These are phyloP conservation scores for Phania funesta DNA, from an alignment of 2,888 invertebrate species.

Conservation along the genomic window DNA sequence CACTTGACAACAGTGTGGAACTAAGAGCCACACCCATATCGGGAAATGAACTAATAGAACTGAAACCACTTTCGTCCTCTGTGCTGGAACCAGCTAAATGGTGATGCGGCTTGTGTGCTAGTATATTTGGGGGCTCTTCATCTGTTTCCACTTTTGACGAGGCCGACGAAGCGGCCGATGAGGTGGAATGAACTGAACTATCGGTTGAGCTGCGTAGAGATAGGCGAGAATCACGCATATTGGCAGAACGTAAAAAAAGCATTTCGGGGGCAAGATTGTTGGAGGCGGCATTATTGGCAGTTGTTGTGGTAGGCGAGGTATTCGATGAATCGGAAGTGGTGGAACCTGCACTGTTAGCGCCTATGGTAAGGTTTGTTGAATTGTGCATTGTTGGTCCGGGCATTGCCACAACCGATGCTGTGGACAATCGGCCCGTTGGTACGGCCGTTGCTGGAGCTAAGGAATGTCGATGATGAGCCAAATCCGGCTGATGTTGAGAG, in stretches of 20 bases:
- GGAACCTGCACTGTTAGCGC: slow-evolving; percentile 33
- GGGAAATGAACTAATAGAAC: slow-evolving; percentile 91
- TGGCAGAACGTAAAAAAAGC: slow-evolving; percentile 77
- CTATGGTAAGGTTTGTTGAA: slow-evolving; percentile 69
- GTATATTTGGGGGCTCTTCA: slow-evolving; percentile 72
- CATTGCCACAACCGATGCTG: slow-evolving; percentile 69
- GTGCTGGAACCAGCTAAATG: slow-evolving; percentile 75
- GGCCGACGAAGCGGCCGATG: slow-evolving; percentile 77
- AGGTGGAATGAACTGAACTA: slow-evolving; percentile 80
- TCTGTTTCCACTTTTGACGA: slow-evolving; percentile 79
- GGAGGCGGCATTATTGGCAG: slow-evolving; percentile 38
- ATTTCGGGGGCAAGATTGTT: slow-evolving; percentile 73
- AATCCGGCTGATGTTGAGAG: slow-evolving; percentile 84
- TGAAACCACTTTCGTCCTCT: slow-evolving; percentile 92
- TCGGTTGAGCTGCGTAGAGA: slow-evolving; percentile 80
- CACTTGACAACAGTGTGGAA: slow-evolving; percentile 72
- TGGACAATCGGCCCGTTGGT: slow-evolving; percentile 68
- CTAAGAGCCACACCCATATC: slow-evolving; percentile 86
- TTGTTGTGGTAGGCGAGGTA: slow-evolving; percentile 32
- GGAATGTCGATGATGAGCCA: slow-evolving; percentile 76
- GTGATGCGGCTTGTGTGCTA: slow-evolving; percentile 60
- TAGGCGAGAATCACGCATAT: slow-evolving; percentile 79
- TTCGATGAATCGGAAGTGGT: slow-evolving; percentile 42
- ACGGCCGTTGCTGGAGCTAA: slow-evolving; percentile 29
- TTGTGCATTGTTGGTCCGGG: slow-evolving; percentile 70